Evolutionary conservation across 2,797 vertebrate species (phyloP), one percentile per base, ranked within the genome.

Genomic region (Alfaro cultratus): DNA sequence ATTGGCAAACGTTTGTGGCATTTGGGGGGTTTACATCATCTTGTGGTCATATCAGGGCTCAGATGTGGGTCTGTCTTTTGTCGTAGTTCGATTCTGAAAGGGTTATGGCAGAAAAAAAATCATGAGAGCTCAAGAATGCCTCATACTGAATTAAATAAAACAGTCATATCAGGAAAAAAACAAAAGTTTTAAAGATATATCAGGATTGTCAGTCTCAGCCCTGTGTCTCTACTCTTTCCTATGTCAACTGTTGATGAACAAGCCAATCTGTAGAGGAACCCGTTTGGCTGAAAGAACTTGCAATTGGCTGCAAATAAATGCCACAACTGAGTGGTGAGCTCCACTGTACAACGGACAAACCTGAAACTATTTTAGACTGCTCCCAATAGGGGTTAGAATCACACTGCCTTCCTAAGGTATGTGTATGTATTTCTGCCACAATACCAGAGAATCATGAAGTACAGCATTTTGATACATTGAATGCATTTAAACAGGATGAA

Each of bases 1-100:
- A 92, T 91, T 88, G 79, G 80, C 36, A 77, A 47, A 76, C 73
- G 84, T 90, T 87, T 84, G 51, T 73, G 87, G 72, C 46, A 70
- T 11, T 89, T 92, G 91, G 83, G 90, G 90, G 90, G 91, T 80
- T 89, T 86, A 89, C 92, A 83, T 92, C 88, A 92, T 87, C 82
- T 31, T 67, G 57, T 73, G 74, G 68, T 78, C 82, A 31, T 7
- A 71, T 78, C 70, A 43, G 9, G 80, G 89, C 82, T 92, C 60
- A 92, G 60, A 78, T 79, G 12, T 53, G 49, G 81, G 85, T 89
- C 85, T 84, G 41, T 47, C 76, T 77, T 82, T 87, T 84, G 85
- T 75, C 62, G 68, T 5, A n/a, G n/a, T 36, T 53, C 10, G 26
- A 26, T 34, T 71, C 75, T 77, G 43, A 51, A 74, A 79, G 53